phyloP scores from a whole-genome alignment of 2,888 invertebrate species.

The Arctia plantaginis region DNA sequence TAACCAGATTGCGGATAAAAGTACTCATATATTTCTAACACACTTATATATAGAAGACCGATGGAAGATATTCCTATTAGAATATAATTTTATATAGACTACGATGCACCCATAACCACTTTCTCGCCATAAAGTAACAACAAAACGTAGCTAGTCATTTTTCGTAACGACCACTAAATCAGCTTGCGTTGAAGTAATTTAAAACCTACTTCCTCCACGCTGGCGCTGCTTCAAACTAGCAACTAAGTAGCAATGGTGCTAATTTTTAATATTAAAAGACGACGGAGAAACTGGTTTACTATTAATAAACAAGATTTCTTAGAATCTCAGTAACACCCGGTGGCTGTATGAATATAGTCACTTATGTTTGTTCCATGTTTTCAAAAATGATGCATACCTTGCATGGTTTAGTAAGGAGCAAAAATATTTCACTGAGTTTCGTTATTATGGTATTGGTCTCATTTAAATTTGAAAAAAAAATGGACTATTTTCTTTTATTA shows the following conservation, averaged over 20 bases:
- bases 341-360: slow-evolving; percentile 28
- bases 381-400: background rate
- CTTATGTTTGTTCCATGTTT: background rate
- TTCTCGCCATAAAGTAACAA: slow-evolving; percentile 1
- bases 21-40: too few relatives aligned
- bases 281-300: slow-evolving; percentile 59
- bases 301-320: slow-evolving; percentile 61
- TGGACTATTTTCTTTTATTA: too few relatives aligned
- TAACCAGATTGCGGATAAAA: too few relatives aligned
- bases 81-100: background rate
- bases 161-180: slow-evolving; percentile 31
- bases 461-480: too few relatives aligned
- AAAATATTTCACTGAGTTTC: too few relatives aligned
- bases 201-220: slow-evolving; percentile 41
- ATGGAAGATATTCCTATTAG: background rate
- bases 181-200: slow-evolving; percentile 28
- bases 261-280: slow-evolving; percentile 56
- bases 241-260: slow-evolving; percentile 45
- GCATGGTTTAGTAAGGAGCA: too few relatives aligned
- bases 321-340: slow-evolving; percentile 38
- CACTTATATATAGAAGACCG: background rate
- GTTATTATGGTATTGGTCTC: too few relatives aligned
- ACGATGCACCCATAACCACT: background rate
- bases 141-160: slow-evolving; percentile 20
- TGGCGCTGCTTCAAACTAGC: slow-evolving; percentile 26